Base-by-base conservation (phyloP, 2,888 invertebrate genomes). In the Phaedon cochleariae region DNA sequence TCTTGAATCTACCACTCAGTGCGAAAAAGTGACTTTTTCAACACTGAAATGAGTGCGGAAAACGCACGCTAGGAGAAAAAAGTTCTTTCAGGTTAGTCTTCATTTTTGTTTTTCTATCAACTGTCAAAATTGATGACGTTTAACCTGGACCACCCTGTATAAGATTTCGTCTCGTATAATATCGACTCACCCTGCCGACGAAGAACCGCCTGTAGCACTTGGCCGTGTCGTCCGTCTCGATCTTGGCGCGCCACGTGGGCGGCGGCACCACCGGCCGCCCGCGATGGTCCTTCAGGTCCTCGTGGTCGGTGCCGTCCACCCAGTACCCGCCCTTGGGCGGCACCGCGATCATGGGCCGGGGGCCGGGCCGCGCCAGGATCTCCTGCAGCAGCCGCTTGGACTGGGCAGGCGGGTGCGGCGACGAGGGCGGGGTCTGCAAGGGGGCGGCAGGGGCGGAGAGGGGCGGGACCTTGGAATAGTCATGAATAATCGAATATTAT, bases 191-290 rank as follows among this genome's bases (percentile, higher is more conserved):
- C 87, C 93, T 90, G 77, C 94, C 96, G 71, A 94, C 89, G 86
- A 97, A 98, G 86, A 94, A 95, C 79, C 94, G 88, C 76, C 97
- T 88, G 85, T 97, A 98, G 81, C 94, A 95, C 83, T 95, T 95
- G 73, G 96, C 96, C 51, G 96, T 96, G 80, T 97, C 97, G 80
- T 98, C 97, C 60, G 94, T 93, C 85, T 98, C 97, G 83, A 98
- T 92, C 84, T 92, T 91, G 6, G 87, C 84, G 81, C 87, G 83
- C 87, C 87, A 87, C 48, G 86, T 85, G 70, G 85, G 85, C 70
- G 85, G 85, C 17, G 86, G 84, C 68, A 85, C 79, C 73, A 85
- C 85, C 70, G 80, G 88, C 26, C 64, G 17, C 69, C 88, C 88
- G 74, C 81, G 83, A 73, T 82, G 85, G 83, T 85, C 89, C 82